Evolutionary conservation across 2,797 vertebrate genomes (phyloP), one percentile per base, ranked within the genome.

Genomic region (Tapirus indicus): DNA sequence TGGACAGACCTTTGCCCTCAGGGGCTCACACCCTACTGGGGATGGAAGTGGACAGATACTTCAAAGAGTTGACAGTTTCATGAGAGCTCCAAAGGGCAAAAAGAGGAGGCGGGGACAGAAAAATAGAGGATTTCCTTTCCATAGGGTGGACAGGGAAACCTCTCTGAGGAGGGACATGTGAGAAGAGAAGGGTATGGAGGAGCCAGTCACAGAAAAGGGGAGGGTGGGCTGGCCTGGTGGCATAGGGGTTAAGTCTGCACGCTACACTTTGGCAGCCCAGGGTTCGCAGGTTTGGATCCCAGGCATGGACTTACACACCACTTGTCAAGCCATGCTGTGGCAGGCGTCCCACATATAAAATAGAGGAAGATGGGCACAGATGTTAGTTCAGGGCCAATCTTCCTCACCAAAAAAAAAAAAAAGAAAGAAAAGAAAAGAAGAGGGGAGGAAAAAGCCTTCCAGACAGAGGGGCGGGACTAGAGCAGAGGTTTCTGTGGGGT

Each of bases 391-490:
- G 47, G 10, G 47, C 47, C 47, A 47, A 47, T 47, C 47, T 47
- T 47, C 47, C 47, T 47, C 47, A 47, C 9, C 47, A 47, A 47
- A 47, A 47, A 47, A 47, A 47, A 47, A 47, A 47, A 47, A 47
- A 47, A 47, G 44, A 47, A 47, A 47, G 47, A 47, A 47, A 47
- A 11, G 38, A 38, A 47, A 47, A 32, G 91, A 16, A 77, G 32
- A 82, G 44, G 29, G 69, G 4, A 35, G 62, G 38, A 47, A 54
- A 32, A 52, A 32, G 12, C 8, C 0, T 58, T 75, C 47, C 38
- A 13, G 58, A 56, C 2, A 23, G n/a, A 44, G 7, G 54, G 4
- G 32, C 0, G 8, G 54, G 52, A 21, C 35, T 0, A 7, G 66
- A 1, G 58, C 11, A 16, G 44, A 14, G 29, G 86, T 5, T 77